These are phyloP conservation scores for Nesidiocoris tenuis DNA, from an alignment of 2,888 invertebrate genomes.

Conservation along the genomic window DNA sequence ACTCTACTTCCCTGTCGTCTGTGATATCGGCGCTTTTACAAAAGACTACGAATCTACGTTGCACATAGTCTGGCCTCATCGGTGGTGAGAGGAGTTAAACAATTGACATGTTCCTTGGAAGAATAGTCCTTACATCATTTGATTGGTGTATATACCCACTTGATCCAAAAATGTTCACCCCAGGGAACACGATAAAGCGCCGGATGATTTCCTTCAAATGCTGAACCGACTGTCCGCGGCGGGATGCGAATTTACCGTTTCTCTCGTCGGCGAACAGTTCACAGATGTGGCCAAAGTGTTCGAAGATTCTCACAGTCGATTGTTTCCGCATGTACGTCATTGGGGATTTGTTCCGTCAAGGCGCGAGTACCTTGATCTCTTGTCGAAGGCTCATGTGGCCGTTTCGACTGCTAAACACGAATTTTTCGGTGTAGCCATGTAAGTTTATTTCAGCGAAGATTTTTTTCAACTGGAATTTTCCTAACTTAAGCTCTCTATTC, in stretches of 20 bases:
- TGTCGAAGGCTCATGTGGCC: conserved; percentile 63
- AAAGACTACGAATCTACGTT: conserved; percentile 43
- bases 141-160: too few relatives aligned
- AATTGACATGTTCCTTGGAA: neutral
- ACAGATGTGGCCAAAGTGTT: conserved; percentile 52
- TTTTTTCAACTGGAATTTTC: too few relatives aligned
- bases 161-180: too few relatives aligned
- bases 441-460: too few relatives aligned
- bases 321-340: conserved; percentile 56
- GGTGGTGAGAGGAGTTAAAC: conserved; percentile 65
- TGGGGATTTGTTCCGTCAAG: conserved; percentile 63
- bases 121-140: neutral
- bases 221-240: conserved; percentile 58
- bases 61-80: conserved; percentile 72
- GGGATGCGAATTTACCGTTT: conserved; percentile 61
- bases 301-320: conserved; percentile 52
- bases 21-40: conserved; percentile 52
- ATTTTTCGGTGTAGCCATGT: conserved; percentile 74
- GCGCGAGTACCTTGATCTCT: conserved; percentile 59
- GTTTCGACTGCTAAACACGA: conserved; percentile 74
- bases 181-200: conserved; percentile 71
- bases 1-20: conserved; percentile 62
- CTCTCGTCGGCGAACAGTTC: conserved; percentile 65
- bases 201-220: conserved; percentile 63
- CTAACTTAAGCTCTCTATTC: too few relatives aligned